Evolutionary conservation across 1,140 invertebrate genomes (phyloP).

Genomic region (Ceratoteleas bidentatus): DNA sequence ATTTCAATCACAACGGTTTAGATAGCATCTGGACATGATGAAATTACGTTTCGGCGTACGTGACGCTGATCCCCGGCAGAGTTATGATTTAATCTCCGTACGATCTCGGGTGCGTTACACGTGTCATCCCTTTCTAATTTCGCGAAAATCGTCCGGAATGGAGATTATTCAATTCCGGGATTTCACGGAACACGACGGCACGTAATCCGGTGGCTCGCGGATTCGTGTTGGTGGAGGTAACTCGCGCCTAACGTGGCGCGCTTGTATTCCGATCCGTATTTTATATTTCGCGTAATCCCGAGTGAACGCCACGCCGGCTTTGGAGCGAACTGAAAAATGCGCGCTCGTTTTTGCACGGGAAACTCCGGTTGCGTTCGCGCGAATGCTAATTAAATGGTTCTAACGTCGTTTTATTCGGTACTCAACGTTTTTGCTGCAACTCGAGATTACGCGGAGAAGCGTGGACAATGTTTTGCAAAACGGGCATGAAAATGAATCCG

Average conservation of each 20-base stretch:
- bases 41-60: conserved; percentile 62
- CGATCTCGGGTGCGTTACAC: conserved; percentile 27
- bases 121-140: conserved; percentile 39
- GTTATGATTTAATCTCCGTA: conserved; percentile 46
- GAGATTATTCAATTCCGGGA: not conserved
- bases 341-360: too few relatives aligned
- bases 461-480: too few relatives aligned
- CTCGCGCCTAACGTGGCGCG: not conserved
- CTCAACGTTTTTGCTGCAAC: too few relatives aligned
- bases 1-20: conserved; percentile 61
- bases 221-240: conserved; percentile 21
- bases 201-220: not conserved
- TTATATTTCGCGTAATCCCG: conserved; percentile 25
- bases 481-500: too few relatives aligned
- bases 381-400: too few relatives aligned
- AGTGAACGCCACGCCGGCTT: conserved; percentile 20
- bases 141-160: conserved; percentile 1
- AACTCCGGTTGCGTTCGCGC: too few relatives aligned
- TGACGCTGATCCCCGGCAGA: conserved; percentile 48
- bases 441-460: too few relatives aligned
- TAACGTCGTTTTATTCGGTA: too few relatives aligned
- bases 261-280: conserved; percentile 36
- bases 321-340: too few relatives aligned
- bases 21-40: conserved; percentile 60
- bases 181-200: not conserved